Percentiles rank a stretch among this genome's conserved stretches.
These are phyloP conservation scores for Salticus scenicus DNA, from an alignment of 2,888 invertebrate genomes.

Conservation along the genomic window DNA sequence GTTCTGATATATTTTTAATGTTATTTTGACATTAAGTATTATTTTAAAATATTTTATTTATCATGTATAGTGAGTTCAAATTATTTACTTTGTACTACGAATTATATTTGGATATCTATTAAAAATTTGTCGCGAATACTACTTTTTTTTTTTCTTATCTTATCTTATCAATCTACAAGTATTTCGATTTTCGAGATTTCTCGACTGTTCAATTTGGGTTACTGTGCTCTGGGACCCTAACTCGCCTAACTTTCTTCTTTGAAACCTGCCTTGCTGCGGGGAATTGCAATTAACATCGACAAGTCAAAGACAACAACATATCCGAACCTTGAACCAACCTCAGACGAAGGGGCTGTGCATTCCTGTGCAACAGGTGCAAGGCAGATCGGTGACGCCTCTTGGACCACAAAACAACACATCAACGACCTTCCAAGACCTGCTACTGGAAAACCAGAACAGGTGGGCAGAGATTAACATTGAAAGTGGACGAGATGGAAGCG, in stretches of 20 bases:
- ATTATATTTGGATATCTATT: too few relatives aligned
- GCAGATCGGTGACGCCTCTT: slow-evolving; percentile 44
- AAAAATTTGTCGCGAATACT: too few relatives aligned
- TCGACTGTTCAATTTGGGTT: slow-evolving; percentile 30
- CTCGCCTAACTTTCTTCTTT: slow-evolving; percentile 1
- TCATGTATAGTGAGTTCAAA: too few relatives aligned
- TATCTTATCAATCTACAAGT: background rate
- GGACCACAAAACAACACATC: slow-evolving; percentile 59
- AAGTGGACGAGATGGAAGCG: slow-evolving; percentile 13
- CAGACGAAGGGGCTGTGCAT: slow-evolving; percentile 13
- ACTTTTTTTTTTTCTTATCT: background rate
- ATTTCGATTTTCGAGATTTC: background rate
- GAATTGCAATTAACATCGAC: slow-evolving; percentile 30
- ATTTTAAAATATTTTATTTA: too few relatives aligned
- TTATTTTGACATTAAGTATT: too few relatives aligned
- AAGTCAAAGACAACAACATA: slow-evolving; percentile 46
- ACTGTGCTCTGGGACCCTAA: slow-evolving; percentile 33
- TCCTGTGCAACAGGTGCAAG: slow-evolving; percentile 66
- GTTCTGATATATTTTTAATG: too few relatives aligned
- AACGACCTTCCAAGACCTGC: slow-evolving; percentile 57
- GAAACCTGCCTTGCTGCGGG: slow-evolving; percentile 53
- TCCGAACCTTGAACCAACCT: slow-evolving; percentile 65
- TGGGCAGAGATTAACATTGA: slow-evolving; percentile 36
- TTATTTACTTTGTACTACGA: too few relatives aligned
- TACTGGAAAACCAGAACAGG: slow-evolving; percentile 47